Evolutionary conservation across 2,888 invertebrate species (phyloP).

Genomic region (Brenthis ino): DNA sequence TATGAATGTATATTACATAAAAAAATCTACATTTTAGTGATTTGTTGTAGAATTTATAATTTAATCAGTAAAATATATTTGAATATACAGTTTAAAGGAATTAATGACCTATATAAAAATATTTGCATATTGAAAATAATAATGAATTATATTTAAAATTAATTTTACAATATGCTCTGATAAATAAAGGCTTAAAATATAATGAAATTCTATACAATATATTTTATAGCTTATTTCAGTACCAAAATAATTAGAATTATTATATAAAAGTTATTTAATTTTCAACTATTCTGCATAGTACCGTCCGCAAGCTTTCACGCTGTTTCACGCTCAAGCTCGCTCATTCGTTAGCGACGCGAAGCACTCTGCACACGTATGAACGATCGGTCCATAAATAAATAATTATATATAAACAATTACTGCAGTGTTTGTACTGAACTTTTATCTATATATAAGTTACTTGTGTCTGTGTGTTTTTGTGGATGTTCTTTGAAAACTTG

Average conservation of each 20-base stretch:
- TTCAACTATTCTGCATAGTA: conserved; percentile 38
- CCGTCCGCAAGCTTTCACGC: conserved; percentile 56
- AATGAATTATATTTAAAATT: too few relatives aligned
- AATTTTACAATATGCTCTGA: too few relatives aligned
- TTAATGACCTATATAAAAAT: too few relatives aligned
- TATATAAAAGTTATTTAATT: neutral
- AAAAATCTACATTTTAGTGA: too few relatives aligned
- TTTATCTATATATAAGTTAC: neutral
- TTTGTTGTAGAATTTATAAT: too few relatives aligned
- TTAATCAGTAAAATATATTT: too few relatives aligned
- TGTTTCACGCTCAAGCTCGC: conserved; percentile 34
- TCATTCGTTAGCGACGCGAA: conserved; percentile 39
- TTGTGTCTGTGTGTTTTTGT: conserved; percentile 11
- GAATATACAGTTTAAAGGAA: too few relatives aligned
- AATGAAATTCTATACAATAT: too few relatives aligned
- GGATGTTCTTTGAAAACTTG: conserved; percentile 2
- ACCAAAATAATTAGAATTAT: neutral
- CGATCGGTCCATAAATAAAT: neutral
- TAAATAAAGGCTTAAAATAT: too few relatives aligned
- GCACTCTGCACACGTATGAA: conserved; percentile 43
- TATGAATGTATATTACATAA: too few relatives aligned
- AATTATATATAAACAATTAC: neutral
- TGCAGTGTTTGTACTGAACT: conserved; percentile 5
- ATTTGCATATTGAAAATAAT: too few relatives aligned
- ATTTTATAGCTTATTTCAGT: too few relatives aligned